Evolutionary conservation across 2,113 vertebrate genomes (phyloP), one percentile per base, ranked within the genome.

Genomic region (Chlorocebus sabaeus): DNA sequence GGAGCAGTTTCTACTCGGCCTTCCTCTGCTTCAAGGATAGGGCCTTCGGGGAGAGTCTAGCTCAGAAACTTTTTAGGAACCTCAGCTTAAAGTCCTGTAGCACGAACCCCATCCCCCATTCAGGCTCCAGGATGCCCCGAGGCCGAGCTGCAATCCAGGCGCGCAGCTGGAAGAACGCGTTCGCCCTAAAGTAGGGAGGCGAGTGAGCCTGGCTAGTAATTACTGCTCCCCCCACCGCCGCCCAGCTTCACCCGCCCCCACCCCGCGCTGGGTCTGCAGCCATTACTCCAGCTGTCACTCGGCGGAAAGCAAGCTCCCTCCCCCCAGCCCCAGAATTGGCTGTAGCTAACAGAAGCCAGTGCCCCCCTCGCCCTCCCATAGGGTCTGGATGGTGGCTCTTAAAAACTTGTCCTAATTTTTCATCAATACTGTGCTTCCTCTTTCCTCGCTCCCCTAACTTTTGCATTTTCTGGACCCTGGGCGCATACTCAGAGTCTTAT

Each of bases 201-300:
- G 18, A 68, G 86, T 61, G 93, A 97, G 96, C 68, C 61, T 4
- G 93, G 93, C 64, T 83, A 22, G 95, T 98, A 97, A 98, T 97
- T 97, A 98, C 97, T 94, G 85, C 48, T 35, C 59, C 92, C 83
- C 45, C 6, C 6, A 10, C 64, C 79, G 70, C 68, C 35, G 76
- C 79, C 30, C 84, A 30, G 75, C 48, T 68, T 96, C 94, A 13
- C 57, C 55, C 12, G 12, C 89, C 91, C 92, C 61, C 90, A 78
- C 81, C 94, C 23, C 20, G 61, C 78, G 0, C 91, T 2, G 70
- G 95, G 82, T 93, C 95, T 76, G 79, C 61, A 81, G 92, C 96
- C 96, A 97, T 97, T 86, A 96, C 87, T 96, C 94, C 93, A 93
- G 92, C 90, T 89, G 96, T 98, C 98, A 96, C 92, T 83, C n/a